Evolutionary conservation across 2,888 invertebrate genomes (phyloP), one percentile per base, ranked within the genome.

Genomic region (Drymonia ruficornis): DNA sequence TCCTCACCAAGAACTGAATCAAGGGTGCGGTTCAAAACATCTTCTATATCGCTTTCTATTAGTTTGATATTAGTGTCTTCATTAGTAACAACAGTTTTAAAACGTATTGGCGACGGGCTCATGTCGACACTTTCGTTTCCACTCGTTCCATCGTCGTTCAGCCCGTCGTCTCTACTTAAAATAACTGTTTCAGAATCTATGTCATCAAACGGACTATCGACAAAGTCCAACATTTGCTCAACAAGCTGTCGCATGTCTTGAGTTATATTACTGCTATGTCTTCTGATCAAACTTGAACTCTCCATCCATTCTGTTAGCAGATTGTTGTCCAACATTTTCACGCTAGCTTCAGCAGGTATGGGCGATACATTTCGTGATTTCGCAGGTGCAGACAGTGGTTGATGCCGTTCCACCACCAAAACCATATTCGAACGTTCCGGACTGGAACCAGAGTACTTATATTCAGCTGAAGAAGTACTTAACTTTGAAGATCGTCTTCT

Each of bases 151-250:
- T 31, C 31, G 31, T 31, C 9, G 12, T 31, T 31, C 31, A 11
- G 7, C n/a, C n/a, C 45, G 45, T 72, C 65, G 42, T 76, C 73
- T 48, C 61, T 48, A 54, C 67, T 76, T 49, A 78, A 48, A 55
- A 75, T 62, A 13, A 75, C 62, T 12, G 77, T 78, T 49, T 78
- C 72, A 9, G 78, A 72, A 67, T 74, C 74, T 19, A 70, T 61
- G 38, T 65, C 55, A 34, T 68, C 63, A 46, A 58, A 55, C 28
- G 74, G 53, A 48, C 55, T 62, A 46, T 67, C 60, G 46, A 83
- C 74, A 53, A 73, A 72, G 56, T 81, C 70, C 45, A 87, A 56
- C n/a, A 75, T 70, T 50, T 86, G 82, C 64, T 86, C 86, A 15
- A 87, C 63, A 56, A 87, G 58, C 49, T 72, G 65, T 52, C 69